phyloP scores from a whole-genome alignment of 1,140 invertebrate species.

The Procambarus clarkii region DNA sequence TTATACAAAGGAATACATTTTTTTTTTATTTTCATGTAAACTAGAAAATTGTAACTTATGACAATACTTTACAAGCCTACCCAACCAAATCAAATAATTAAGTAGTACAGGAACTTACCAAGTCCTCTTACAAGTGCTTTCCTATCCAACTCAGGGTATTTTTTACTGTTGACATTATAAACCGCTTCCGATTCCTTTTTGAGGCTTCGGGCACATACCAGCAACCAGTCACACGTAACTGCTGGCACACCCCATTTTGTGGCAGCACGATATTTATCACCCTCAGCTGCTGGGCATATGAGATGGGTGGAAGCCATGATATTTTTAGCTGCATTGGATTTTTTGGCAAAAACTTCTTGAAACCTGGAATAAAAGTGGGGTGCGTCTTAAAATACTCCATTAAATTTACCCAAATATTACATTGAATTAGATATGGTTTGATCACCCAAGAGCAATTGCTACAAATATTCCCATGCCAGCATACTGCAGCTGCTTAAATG shows the following conservation, averaged over 20 bases:
- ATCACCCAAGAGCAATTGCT: too few species aligned
- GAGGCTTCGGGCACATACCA: slow-evolving; percentile 81
- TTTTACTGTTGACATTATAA: slow-evolving; percentile 80
- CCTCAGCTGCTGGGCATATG: slow-evolving; percentile 83
- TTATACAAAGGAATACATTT: too few species aligned
- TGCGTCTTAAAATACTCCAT: background rate
- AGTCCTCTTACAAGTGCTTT: slow-evolving; percentile 35
- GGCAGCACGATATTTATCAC: slow-evolving; percentile 89
- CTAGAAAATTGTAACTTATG: too few species aligned
- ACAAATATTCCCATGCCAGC: too few species aligned
- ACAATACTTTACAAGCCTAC: too few species aligned
- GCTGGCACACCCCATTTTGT: slow-evolving; percentile 89
- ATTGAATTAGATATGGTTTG: too few species aligned
- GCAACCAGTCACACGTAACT: slow-evolving; percentile 85
- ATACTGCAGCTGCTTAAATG: too few species aligned
- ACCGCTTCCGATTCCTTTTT: slow-evolving; percentile 78
- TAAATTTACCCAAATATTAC: too few species aligned
- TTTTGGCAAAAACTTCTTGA: slow-evolving; percentile 82
- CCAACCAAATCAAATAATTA: too few species aligned
- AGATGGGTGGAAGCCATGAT: slow-evolving; percentile 84
- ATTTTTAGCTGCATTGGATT: slow-evolving; percentile 76
- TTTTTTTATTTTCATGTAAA: too few species aligned
- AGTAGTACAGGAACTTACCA: slow-evolving; percentile 28
- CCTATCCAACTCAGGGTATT: slow-evolving; percentile 6
- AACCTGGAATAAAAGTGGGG: slow-evolving; percentile 73